Base-by-base conservation (phyloP, 1,140 invertebrate genomes). In the Ceratitis capitata region DNA sequence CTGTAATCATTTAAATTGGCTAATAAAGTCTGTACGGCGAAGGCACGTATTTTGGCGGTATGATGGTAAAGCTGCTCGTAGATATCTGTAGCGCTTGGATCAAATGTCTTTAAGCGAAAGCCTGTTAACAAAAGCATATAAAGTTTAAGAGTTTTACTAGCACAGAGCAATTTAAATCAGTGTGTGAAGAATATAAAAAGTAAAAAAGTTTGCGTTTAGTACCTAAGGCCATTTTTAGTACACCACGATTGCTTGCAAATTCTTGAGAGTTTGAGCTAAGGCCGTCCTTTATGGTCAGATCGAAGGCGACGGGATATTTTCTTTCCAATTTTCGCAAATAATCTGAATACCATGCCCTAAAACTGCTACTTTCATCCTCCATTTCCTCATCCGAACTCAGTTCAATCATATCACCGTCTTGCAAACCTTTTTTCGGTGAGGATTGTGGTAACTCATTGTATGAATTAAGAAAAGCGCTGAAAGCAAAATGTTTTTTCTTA, bases 11-110 rank as follows among this genome's bases (percentile, higher is more conserved):
- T 93, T 0, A 95, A 88, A 53, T 88, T 93, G 58, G 87, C 49
- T 3, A 92, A 86, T 61, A 95, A 92, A 87, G 93, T 93, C 87
- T 94, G 92, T 0, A 96, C 92, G 0, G 95, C 95, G 86, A 94
- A 89, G 1, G 94, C 91, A 86, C 96, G 92, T 69, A 95, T 92
- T 83, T 94, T 91, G 0, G 94, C 87, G 88, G 93, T 95, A 7
- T 93, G 91, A 88, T 96, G 95, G 87, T 95, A 95, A 1, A 96
- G 89, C 78, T 95, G 95, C 88, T 95, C 93, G 85, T 96, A 95
- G 0, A 95, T 92, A 23, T 94, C 93, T 14, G 92, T 92, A 3
- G 92, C 92, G 82, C 93, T 92, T 23, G 94, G 89, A 85, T 93
- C 93, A 0, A 92, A 89, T 1, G 93, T 90, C 29, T 94, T 93